phyloP scores from a whole-genome alignment of 2,113 vertebrate species.

The Etheostoma spectabile region DNA sequence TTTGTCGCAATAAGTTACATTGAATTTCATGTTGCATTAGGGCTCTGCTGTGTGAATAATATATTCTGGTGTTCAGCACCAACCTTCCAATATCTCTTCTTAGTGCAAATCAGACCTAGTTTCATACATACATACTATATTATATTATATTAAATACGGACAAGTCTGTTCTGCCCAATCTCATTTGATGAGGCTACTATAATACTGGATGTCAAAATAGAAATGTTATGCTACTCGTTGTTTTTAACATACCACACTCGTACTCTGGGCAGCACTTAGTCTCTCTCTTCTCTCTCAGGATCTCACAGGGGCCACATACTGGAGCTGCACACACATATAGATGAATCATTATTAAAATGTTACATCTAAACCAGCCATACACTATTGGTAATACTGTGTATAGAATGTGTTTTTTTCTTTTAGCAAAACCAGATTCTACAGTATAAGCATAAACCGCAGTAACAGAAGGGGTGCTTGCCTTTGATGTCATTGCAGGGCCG shows the following conservation, averaged over 20 bases:
- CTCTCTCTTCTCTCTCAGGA: constrained; percentile 82
- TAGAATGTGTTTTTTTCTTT: not conserved
- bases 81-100: not conserved
- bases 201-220: not conserved
- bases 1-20: not conserved
- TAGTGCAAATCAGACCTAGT: not conserved
- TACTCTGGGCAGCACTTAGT: constrained; percentile 91
- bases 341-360: not conserved
- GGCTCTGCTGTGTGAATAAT: not conserved
- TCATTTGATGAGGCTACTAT: not conserved
- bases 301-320: constrained; percentile 90
- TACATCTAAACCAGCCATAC: not conserved
- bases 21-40: not conserved
- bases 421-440: not conserved
- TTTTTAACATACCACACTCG: constrained; percentile 89
- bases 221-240: not conserved
- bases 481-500: constrained; percentile 87
- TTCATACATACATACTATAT: not conserved
- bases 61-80: not conserved
- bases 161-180: not conserved
- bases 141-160: not conserved
- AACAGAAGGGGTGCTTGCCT: constrained; percentile 61
- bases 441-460: not conserved
- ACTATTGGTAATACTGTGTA: not conserved
- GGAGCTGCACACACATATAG: constrained; percentile 81